These are phyloP conservation scores for Opisthocomus hoazin DNA, from an alignment of 2,113 vertebrate genomes.

Conservation along the genomic window DNA sequence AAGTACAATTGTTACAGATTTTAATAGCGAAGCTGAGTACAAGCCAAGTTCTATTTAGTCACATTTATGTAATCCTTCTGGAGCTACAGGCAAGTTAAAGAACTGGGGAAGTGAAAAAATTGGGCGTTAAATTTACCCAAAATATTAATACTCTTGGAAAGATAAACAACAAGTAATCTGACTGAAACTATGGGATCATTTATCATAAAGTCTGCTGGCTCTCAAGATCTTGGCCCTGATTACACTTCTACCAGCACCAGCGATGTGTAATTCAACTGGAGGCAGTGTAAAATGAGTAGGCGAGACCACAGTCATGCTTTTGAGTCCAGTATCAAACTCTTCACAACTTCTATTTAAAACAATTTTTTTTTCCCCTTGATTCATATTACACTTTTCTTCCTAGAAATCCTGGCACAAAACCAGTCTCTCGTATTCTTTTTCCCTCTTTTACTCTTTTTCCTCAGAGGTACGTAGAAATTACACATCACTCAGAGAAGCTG, in stretches of 20 bases:
- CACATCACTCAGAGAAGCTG: conserved; percentile 74
- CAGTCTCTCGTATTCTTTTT: background rate
- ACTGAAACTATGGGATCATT: background rate
- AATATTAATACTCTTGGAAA: background rate
- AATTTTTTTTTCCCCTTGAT: background rate
- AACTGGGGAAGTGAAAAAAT: background rate
- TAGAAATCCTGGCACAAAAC: background rate
- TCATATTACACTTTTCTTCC: background rate
- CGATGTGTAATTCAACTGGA: background rate
- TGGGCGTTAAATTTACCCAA: background rate
- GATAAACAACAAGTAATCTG: background rate
- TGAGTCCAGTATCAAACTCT: background rate
- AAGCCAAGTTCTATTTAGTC: background rate
- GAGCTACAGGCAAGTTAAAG: background rate
- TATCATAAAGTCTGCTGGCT: background rate
- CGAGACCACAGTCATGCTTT: background rate
- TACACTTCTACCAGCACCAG: background rate
- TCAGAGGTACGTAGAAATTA: conserved; percentile 83
- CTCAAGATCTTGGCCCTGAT: background rate
- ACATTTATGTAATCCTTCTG: background rate
- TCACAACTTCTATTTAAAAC: background rate
- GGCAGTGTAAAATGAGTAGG: background rate
- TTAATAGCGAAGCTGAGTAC: background rate
- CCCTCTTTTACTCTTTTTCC: background rate
- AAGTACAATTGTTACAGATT: background rate